Evolutionary conservation across 2,797 vertebrate species (phyloP).

Genomic region (Mus spretus): DNA sequence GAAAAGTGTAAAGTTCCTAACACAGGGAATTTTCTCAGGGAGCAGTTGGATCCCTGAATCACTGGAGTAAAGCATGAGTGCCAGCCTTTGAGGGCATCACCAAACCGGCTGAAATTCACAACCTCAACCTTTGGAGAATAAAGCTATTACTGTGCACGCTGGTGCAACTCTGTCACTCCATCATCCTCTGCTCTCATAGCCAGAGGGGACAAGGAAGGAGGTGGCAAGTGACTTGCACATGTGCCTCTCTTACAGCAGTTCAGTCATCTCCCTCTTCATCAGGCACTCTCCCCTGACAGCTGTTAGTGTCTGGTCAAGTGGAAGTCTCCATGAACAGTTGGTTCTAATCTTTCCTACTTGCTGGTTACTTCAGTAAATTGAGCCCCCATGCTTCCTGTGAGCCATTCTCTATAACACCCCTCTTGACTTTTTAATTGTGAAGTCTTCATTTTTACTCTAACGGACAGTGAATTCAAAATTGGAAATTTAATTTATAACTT

Average conservation of each 20-base stretch:
- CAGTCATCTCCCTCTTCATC: background rate
- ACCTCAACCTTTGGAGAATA: background rate
- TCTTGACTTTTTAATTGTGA: background rate
- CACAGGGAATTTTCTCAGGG: background rate
- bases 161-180: background rate
- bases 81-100: background rate
- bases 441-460: background rate
- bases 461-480: background rate
- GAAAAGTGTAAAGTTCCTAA: background rate
- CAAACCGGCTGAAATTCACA: background rate
- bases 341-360: background rate
- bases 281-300: background rate
- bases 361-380: background rate
- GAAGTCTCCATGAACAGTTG: background rate
- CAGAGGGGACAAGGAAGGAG: background rate
- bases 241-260: background rate
- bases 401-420: background rate
- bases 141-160: background rate
- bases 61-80: background rate
- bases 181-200: background rate
- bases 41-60: background rate
- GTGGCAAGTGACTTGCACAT: background rate
- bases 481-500: background rate
- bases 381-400: background rate
- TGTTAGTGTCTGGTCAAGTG: background rate